Base-by-base conservation (phyloP, 2,888 invertebrate genomes). In the Caenorhabditis panamensis region DNA sequence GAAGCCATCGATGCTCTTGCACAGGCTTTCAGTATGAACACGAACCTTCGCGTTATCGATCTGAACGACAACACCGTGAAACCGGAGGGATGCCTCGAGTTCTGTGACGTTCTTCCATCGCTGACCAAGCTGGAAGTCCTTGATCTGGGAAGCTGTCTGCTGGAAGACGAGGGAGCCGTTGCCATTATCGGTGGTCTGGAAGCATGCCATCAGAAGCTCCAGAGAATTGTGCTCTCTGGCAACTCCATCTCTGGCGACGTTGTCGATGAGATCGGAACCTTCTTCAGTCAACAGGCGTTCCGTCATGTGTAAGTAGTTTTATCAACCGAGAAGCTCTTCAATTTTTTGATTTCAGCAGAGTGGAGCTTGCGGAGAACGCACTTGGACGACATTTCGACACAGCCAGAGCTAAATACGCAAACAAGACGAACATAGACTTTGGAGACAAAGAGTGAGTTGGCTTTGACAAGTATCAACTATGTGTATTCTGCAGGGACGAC, bases 1-100 rank as follows among this genome's bases (percentile, higher is more conserved):
- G 92, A 92, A 0, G 99, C 97, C 0, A 94, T 98, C 56, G 91
- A 94, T 0, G 95, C 95, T 0, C 91, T 99, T 11, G 94, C 95
- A 20, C 54, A 72, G 3, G 82, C 84, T 0, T 72, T 98, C 84
- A 92, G 93, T 18, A 90, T 92, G 6, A 93, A 93, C 85, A 92
- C 93, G 0, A 93, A 94, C 49, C 92, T 99, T 3, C 28, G 71
- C 9, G 44, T 73, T 41, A 92, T 99, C 3, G 96, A 98, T 92
- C 93, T 99, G 0, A 96, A 96, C 91, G 98, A 99, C 91, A 99
- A 99, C 92, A 97, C 95, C 0, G 93, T 97, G 16, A 93, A 93
- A 8, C 90, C 89, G 0, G 94, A 94, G 85, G 98, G 97, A 0
- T 95, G 95, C 0, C 91, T 91, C 18, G 94, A 94, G 0, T 93